These are phyloP conservation scores for Picus viridis DNA, from an alignment of 2,797 vertebrate genomes.

Conservation along the genomic window DNA sequence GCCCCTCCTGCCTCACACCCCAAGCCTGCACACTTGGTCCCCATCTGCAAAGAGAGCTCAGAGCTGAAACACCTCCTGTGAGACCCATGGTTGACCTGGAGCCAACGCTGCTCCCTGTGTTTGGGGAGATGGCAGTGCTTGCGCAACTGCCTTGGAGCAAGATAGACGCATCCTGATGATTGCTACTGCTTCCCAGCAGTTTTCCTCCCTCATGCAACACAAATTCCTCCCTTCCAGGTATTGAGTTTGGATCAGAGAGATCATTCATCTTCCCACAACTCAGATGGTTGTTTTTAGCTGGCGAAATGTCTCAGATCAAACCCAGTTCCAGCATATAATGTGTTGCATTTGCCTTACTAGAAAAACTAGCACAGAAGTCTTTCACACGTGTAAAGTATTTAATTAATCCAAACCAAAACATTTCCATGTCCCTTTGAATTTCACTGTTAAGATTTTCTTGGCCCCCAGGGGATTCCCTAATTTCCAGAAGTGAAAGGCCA, in stretches of 20 bases:
- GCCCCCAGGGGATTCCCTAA: neutral
- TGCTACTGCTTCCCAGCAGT: accelerated
- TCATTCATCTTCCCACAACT: neutral
- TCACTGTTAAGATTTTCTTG: neutral
- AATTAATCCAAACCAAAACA: constrained; percentile 5
- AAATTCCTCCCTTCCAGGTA: neutral
- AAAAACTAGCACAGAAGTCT: neutral
- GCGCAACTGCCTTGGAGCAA: neutral
- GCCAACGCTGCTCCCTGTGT: accelerated
- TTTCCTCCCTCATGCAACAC: accelerated
- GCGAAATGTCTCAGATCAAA: neutral
- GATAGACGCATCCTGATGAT: neutral
- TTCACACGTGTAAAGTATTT: neutral
- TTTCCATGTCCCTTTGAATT: neutral
- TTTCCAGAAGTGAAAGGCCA: constrained; percentile 18
- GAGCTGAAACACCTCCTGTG: neutral
- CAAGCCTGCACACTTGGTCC: neutral
- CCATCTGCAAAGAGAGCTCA: accelerated
- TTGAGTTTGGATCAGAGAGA: neutral
- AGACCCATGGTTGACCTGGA: neutral
- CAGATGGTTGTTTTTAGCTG: neutral
- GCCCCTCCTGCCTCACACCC: accelerated
- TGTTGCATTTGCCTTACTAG: neutral
- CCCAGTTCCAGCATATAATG: neutral
- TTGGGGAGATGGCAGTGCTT: accelerated